Conservation (phyloP, 2,797 vertebrate species). For the Emydoidea blandingii region DNA sequence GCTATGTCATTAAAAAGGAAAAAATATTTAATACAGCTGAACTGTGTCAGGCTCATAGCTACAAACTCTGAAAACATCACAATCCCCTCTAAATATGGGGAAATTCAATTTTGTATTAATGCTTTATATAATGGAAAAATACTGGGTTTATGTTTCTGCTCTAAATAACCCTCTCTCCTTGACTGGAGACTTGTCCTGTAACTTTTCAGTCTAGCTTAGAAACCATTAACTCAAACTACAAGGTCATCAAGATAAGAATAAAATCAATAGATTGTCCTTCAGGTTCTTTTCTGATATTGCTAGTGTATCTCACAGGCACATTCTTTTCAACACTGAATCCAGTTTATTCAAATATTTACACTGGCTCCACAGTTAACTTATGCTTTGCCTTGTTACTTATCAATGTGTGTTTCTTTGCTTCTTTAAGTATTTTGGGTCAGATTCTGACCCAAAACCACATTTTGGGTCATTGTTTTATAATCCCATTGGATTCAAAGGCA, state of each 20-base stretch:
- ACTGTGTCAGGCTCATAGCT: background rate
- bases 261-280: conserved; percentile 60
- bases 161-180: conserved; percentile 47
- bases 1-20: conserved; percentile 41
- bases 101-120: background rate
- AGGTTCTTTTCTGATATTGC: background rate
- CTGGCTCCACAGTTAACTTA: conserved; percentile 49
- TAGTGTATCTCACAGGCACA: conserved; percentile 15
- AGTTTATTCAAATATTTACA: conserved; percentile 72
- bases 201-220: conserved; percentile 64
- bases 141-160: background rate
- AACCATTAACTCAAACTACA: conserved; percentile 72
- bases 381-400: conserved; percentile 36
- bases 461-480: background rate
- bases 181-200: conserved; percentile 38
- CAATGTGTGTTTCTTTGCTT: background rate
- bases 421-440: conserved; percentile 3
- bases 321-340: conserved; percentile 12
- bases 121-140: background rate
- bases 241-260: conserved; percentile 71
- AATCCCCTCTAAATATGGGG: background rate
- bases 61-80: background rate
- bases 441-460: background rate
- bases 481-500: background rate
- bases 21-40: background rate